Conservation (phyloP, 37 sponge, comb jelly and placozoan species). For the Dysidea cf. avara region DNA sequence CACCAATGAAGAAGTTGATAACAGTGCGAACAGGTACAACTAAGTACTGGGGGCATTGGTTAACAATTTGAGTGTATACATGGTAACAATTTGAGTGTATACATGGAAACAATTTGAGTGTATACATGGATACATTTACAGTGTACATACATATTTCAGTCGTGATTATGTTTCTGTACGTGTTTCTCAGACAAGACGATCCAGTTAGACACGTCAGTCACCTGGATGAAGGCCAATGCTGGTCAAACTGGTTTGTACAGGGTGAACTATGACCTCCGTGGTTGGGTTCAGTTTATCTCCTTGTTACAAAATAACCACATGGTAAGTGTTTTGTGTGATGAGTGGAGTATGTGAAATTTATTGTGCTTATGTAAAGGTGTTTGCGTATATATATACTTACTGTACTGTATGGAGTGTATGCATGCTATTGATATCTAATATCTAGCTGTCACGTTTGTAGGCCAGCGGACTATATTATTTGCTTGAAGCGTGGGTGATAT, state of each 20-base stretch:
- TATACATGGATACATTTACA: neutral
- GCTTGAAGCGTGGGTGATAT: no score
- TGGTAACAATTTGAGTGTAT: no score
- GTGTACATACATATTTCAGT: neutral
- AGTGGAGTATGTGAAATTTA: no score
- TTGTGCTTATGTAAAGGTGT: no score
- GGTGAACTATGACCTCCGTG: constrained; percentile 73
- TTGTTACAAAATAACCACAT: constrained; percentile 26
- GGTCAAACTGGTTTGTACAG: constrained; percentile 70
- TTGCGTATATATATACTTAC: no score
- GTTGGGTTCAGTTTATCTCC: constrained; percentile 69
- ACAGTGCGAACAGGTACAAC: no score
- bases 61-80: no score
- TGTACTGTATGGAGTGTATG: no score
- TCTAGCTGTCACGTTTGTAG: no score
- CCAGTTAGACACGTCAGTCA: neutral
- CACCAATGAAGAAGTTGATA: no score
- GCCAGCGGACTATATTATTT: no score
- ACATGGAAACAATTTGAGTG: neutral
- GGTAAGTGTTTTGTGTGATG: neutral
- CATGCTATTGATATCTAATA: no score
- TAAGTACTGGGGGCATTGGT: neutral
- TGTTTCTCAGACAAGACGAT: neutral
- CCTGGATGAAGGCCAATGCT: constrained; percentile 78
- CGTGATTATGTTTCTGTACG: neutral